Evolutionary conservation across 2,888 invertebrate genomes (phyloP).

Genomic region (Entomobrya multifasciata): DNA sequence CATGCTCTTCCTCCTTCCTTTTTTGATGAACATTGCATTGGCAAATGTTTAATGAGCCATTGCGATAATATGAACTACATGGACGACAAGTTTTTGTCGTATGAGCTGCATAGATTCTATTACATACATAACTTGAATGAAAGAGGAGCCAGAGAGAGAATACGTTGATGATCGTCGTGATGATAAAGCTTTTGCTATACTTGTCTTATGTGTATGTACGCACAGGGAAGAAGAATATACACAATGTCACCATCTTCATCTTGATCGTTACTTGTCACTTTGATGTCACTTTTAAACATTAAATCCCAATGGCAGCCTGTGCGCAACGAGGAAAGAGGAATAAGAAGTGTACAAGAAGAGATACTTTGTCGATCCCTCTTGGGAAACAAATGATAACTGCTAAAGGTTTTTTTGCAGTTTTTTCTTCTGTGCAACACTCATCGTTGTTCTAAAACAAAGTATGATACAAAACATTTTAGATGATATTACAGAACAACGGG

Average conservation of each 20-base stretch:
- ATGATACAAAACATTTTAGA: no score
- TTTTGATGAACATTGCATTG: constrained; percentile 64
- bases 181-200: constrained; percentile 31
- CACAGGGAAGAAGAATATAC: constrained; percentile 18
- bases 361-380: constrained; percentile 30
- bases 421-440: neutral
- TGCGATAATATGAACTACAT: constrained; percentile 60
- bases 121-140: neutral
- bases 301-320: constrained; percentile 59
- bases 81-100: constrained; percentile 31
- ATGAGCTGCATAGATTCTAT: neutral
- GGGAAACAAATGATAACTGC: constrained; percentile 69
- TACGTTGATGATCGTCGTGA: constrained; percentile 20
- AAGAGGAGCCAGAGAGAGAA: neutral
- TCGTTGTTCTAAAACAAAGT: neutral
- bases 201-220: constrained; percentile 18
- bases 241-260: constrained; percentile 53
- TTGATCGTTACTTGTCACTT: constrained; percentile 69
- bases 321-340: constrained; percentile 5
- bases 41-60: constrained; percentile 75
- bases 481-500: no score
- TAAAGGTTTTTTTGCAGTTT: constrained; percentile 55
- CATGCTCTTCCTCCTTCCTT: constrained; percentile 1
- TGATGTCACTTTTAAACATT: constrained; percentile 69
- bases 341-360: constrained; percentile 14